These are phyloP conservation scores for Drosophila aff. DNA, from an alignment of 1,140 invertebrate species.

Conservation along the genomic window DNA sequence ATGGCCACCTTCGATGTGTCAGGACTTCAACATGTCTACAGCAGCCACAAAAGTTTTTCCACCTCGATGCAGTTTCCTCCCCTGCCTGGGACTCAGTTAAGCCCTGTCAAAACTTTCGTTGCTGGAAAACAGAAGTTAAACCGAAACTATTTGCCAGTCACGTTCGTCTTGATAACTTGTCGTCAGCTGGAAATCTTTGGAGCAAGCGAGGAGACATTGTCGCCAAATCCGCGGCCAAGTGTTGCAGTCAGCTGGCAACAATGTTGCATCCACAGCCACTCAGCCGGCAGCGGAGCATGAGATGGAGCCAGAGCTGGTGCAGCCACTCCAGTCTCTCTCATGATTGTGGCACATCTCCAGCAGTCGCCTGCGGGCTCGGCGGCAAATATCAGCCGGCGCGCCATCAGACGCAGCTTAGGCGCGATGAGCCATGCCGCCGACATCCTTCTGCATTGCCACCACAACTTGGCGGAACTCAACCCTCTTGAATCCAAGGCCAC, in stretches of 20 bases:
- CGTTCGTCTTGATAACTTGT: constrained; percentile 83
- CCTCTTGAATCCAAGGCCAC: constrained; percentile 16
- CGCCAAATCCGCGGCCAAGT: constrained; percentile 75
- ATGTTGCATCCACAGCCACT: constrained; percentile 54
- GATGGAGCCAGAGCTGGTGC: constrained; percentile 1
- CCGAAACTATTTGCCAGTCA: constrained; percentile 78
- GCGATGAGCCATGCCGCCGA: constrained; percentile 63
- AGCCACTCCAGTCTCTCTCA: constrained; percentile 34
- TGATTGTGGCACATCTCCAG: constrained; percentile 25
- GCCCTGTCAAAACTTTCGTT: constrained; percentile 52
- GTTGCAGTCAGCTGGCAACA: constrained; percentile 61
- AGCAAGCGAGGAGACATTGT: constrained; percentile 71
- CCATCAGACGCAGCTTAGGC: constrained; percentile 71
- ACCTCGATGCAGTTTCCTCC: constrained; percentile 6
- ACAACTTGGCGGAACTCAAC: neutral
- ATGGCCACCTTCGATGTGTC: constrained; percentile 36
- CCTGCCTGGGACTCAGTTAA: neutral
- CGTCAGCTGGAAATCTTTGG: constrained; percentile 79
- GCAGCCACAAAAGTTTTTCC: constrained; percentile 46
- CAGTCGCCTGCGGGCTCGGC: constrained; percentile 24
- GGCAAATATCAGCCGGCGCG: constrained; percentile 40
- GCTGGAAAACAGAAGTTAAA: constrained; percentile 62
- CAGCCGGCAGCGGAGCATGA: constrained; percentile 2
- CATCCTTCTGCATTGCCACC: constrained; percentile 21
- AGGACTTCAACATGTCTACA: constrained; percentile 22